These are phyloP conservation scores for Schrankia costaestrigalis DNA, from an alignment of 2,888 invertebrate genomes.

Conservation along the genomic window DNA sequence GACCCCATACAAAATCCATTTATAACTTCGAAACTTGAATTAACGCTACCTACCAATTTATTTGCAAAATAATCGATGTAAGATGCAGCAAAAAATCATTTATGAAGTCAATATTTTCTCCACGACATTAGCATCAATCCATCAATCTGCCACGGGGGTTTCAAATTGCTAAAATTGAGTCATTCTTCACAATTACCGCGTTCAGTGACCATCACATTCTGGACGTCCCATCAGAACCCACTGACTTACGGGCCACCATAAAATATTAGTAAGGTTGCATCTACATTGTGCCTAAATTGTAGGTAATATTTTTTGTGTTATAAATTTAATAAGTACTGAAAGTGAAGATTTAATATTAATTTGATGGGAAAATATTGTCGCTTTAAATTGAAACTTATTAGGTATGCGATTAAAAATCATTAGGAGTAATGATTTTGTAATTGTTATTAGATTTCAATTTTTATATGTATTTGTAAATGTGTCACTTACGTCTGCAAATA, in stretches of 20 bases:
- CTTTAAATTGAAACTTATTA: no score
- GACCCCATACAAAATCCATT: conserved; percentile 31
- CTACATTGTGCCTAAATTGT: conserved; percentile 2
- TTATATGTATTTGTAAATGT: no score
- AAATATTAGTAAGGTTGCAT: conserved; percentile 12
- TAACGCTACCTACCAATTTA: conserved; percentile 37
- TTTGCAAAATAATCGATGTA: conserved; percentile 33
- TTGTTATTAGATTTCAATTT: no score
- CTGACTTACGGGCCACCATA: conserved; percentile 29
- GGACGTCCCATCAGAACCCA: conserved; percentile 31
- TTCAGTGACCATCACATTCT: conserved; percentile 29
- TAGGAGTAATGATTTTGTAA: no score
- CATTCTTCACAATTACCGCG: conserved; percentile 44
- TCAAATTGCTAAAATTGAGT: conserved; percentile 50
- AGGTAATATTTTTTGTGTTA: no score
- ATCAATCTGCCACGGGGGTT: conserved; percentile 43
- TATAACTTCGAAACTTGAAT: conserved; percentile 30
- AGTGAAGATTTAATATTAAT: no score
- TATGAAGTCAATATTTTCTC: conserved; percentile 33
- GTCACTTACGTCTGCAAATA: no score
- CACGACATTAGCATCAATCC: conserved; percentile 38
- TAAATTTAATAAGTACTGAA: no score
- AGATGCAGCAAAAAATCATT: conserved; percentile 32
- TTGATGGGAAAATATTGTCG: no score
- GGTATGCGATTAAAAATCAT: no score